Evolutionary conservation across 2,113 vertebrate genomes (phyloP).

Genomic region (Perca flavescens): DNA sequence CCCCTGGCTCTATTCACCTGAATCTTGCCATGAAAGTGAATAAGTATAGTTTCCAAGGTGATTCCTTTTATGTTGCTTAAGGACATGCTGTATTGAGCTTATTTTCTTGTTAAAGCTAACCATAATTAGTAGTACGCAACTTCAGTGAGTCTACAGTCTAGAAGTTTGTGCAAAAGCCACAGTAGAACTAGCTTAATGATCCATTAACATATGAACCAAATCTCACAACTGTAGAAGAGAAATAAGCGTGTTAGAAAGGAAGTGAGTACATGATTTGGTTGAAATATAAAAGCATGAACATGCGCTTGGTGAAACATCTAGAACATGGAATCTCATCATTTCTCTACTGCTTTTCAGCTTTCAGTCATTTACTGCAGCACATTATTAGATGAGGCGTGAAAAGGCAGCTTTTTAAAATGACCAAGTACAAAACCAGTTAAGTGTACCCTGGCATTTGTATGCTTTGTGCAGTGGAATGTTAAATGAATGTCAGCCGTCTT

Average conservation of each 20-base stretch:
- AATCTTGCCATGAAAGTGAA: neutral
- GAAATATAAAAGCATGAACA: constrained; percentile 7
- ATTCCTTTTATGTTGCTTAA: neutral
- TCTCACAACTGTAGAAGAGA: neutral
- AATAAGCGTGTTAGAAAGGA: neutral
- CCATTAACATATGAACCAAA: constrained; percentile 1
- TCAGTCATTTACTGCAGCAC: constrained; percentile 12
- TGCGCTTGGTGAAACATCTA: constrained; percentile 5
- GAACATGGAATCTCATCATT: neutral
- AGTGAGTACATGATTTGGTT: neutral
- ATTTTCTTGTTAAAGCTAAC: neutral
- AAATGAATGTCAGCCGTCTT: constrained; percentile 5
- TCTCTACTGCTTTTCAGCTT: neutral
- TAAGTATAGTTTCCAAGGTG: neutral
- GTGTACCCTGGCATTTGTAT: neutral
- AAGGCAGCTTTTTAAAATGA: constrained; percentile 11
- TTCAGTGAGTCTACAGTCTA: constrained; percentile 7
- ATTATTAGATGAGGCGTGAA: constrained; percentile 32
- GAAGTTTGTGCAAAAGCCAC: constrained; percentile 5
- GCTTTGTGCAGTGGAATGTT: neutral
- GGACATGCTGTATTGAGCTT: neutral
- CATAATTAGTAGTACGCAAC: neutral
- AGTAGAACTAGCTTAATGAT: constrained; percentile 15
- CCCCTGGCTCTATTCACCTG: neutral
- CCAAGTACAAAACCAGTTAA: constrained; percentile 6